phyloP scores from a whole-genome alignment of 2,113 vertebrate genomes.

The Salvelinus alpinus region DNA sequence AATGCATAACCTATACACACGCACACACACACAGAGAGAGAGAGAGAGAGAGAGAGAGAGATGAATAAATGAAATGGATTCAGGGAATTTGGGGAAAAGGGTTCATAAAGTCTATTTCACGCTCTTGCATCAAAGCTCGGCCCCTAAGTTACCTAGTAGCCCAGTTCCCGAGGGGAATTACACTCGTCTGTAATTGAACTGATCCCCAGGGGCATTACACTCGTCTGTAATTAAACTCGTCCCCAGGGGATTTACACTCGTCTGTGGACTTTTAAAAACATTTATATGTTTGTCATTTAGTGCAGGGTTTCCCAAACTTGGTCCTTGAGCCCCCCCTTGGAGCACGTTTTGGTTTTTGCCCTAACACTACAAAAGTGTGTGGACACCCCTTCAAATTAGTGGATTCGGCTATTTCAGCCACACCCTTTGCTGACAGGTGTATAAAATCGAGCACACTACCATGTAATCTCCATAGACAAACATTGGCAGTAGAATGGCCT shows the following conservation, averaged over 20 bases:
- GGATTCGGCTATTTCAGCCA: no score
- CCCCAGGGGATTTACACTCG: constrained; percentile 16
- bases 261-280: background rate
- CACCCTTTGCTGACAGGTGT: no score
- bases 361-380: no score
- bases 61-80: constrained; percentile 12
- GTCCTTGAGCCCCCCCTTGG: no score
- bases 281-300: background rate
- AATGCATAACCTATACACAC: constrained; percentile 29
- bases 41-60: constrained; percentile 8
- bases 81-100: constrained; percentile 38
- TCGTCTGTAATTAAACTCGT: background rate
- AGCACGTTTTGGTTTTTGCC: no score
- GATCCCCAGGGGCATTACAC: constrained; percentile 20
- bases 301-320: no score
- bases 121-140: constrained; percentile 62
- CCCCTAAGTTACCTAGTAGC: constrained; percentile 42
- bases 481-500: no score
- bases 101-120: constrained; percentile 64
- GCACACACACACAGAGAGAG: background rate
- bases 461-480: no score
- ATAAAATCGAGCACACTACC: no score
- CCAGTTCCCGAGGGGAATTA: constrained; percentile 30
- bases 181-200: no score
- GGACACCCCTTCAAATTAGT: no score